These are phyloP conservation scores for Malacoctenus gilli DNA, from an alignment of 2,797 vertebrate species.

Conservation along the genomic window DNA sequence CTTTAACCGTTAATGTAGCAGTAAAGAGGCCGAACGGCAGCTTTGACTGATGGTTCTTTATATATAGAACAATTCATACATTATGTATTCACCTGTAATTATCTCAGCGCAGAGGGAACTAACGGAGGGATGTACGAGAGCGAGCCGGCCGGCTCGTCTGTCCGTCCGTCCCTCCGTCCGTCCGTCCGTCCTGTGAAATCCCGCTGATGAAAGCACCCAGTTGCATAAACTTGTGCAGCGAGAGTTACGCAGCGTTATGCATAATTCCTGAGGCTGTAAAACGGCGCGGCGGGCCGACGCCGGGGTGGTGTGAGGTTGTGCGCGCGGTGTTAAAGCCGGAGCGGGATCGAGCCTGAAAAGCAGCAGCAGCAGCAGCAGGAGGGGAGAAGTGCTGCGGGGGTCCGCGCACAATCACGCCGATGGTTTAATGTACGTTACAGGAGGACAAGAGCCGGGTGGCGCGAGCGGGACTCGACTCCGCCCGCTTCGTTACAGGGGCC, in stretches of 20 bases:
- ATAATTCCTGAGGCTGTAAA: constrained; percentile 58
- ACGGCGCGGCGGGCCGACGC: constrained; percentile 42
- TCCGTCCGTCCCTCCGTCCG: no score
- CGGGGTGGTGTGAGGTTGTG: constrained; percentile 42
- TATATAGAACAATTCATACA: background rate
- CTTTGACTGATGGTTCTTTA: no score
- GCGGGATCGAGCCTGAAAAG: constrained; percentile 38
- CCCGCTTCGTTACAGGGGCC: no score
- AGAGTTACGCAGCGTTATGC: constrained; percentile 36
- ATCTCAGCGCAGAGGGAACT: no score
- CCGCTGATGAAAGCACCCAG: constrained; percentile 54
- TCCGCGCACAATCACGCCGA: no score
- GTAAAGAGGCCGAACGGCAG: background rate
- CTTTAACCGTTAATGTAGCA: background rate
- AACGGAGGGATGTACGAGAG: no score
- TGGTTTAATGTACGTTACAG: no score
- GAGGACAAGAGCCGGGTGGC: no score
- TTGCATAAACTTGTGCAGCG: constrained; percentile 37
- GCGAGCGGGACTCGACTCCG: no score
- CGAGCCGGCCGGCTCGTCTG: no score
- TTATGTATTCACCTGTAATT: constrained; percentile 18
- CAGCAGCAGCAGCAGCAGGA: no score
- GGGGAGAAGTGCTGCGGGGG: no score
- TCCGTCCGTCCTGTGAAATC: background rate
- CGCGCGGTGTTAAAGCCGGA: constrained; percentile 48